These are phyloP conservation scores for Scolopax rusticola DNA, from an alignment of 2,797 vertebrate species.

Conservation along the genomic window DNA sequence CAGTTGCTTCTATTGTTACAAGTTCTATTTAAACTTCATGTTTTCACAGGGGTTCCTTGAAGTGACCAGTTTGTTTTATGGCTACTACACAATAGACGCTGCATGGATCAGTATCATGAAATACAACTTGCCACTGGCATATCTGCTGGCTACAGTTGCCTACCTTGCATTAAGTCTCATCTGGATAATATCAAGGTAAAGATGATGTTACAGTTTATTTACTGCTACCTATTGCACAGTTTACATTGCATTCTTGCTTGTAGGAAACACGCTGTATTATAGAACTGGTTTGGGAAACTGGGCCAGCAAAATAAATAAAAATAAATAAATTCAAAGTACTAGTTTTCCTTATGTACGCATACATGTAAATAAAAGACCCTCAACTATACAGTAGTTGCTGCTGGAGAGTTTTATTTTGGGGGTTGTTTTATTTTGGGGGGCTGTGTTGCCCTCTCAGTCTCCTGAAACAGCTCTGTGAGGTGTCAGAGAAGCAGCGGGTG, in stretches of 20 bases:
- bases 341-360: not conserved
- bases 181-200: slow-evolving; percentile 95
- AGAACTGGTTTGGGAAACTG: not conserved
- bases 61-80: slow-evolving; percentile 93
- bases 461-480: not conserved
- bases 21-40: not conserved
- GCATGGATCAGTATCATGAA: slow-evolving; percentile 73
- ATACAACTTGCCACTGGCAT: slow-evolving; percentile 92
- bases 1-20: not conserved
- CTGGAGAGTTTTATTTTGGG: not conserved
- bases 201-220: not conserved
- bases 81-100: slow-evolving; percentile 86
- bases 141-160: slow-evolving; percentile 87
- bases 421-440: not conserved
- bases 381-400: not conserved
- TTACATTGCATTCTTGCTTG: not conserved
- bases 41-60: slow-evolving; percentile 91
- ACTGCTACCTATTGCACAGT: not conserved
- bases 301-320: not conserved
- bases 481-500: not conserved
- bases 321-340: not conserved
- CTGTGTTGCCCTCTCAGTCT: not conserved
- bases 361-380: not conserved
- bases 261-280: not conserved
- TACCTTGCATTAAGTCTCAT: slow-evolving; percentile 91